Base-by-base conservation (phyloP, 2,113 vertebrate species). In the Myotis brandtii region DNA sequence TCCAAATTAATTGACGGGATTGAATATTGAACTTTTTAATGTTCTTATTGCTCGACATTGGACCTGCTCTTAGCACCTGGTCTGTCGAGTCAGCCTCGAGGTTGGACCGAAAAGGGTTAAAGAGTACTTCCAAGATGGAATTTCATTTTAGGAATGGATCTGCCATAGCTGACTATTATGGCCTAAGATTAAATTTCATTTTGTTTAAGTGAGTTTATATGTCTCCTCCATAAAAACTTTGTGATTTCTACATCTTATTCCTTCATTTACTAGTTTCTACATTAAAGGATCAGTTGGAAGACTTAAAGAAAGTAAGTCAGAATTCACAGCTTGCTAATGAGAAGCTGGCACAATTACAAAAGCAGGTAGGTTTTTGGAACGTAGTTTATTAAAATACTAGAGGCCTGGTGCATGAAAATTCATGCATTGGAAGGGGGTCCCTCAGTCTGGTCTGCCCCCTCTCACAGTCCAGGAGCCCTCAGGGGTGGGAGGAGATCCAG, bases 201-300 rank as follows among this genome's bases (percentile, higher is more conserved):
- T 82, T 83, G 91, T 54, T 54, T 23, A 70, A 94, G 80, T 56
- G 2, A 2, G 50, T 56, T 59, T 81, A 0, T 92, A 50, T 90
- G 5, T 59, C 91, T 93, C 16, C 37, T 91, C 21, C 96, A 4
- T 66, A 86, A 16, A 92, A 81, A 82, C 27, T 72, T 46, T 89
- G 4, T 91, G 27, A 96, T 94, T 80, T 89, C 46, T 85, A 69
- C 4, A 34, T 89, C 81, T 97, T 84, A 96, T 90, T 12, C 0
- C 97, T 97, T 96, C 59, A 93, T 72, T 97, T 69, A 98, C 72
- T 95, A 99, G 99, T 99, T 95, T 99, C 99, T 66, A 99, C 99
- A n/a, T 98, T 99, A 97, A 99, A 99, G 97, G 99, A 99, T 98
- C 99, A 99, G 95, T 98, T 99, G 97, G 99, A 99, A 98, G 99